Percentiles rank a stretch among this genome's conserved stretches.
Evolutionary conservation across 2,888 invertebrate genomes (phyloP).

Genomic region (Panzeria rudis): DNA sequence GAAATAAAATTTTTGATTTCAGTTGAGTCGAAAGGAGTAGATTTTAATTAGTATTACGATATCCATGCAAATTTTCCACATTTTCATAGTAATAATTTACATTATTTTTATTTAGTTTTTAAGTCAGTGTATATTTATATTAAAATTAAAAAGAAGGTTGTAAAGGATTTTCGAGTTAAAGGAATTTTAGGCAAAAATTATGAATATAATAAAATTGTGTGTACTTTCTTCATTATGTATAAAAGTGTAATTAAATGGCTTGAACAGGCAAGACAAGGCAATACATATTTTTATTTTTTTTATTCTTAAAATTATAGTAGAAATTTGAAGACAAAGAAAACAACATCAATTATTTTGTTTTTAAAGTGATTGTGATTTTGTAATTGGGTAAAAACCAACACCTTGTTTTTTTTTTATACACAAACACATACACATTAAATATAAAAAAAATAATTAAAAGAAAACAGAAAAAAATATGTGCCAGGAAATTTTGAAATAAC

Average conservation of each 20-base stretch:
- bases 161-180: constrained; percentile 4
- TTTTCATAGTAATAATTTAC: constrained; percentile 77
- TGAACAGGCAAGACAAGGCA: constrained; percentile 51
- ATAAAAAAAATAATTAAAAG: background rate
- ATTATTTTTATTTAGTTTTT: constrained; percentile 71
- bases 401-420: constrained; percentile 27
- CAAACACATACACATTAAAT: constrained; percentile 43
- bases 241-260: constrained; percentile 44
- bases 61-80: constrained; percentile 83
- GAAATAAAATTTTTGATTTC: constrained; percentile 13
- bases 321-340: constrained; percentile 40
- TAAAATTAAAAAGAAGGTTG: constrained; percentile 1
- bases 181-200: constrained; percentile 5
- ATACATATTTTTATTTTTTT: background rate
- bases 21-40: constrained; percentile 21
- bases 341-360: constrained; percentile 41
- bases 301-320: constrained; percentile 16
- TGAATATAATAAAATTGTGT: constrained; percentile 13
- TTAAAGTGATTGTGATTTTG: background rate
- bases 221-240: background rate
- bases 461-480: constrained; percentile 40
- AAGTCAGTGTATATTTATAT: background rate
- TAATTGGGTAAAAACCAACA: constrained; percentile 27
- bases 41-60: constrained; percentile 80
- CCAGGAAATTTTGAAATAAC: constrained; percentile 37